Evolutionary conservation across 1,140 invertebrate species (phyloP).

Genomic region (Yoshiicerus persimilis): DNA sequence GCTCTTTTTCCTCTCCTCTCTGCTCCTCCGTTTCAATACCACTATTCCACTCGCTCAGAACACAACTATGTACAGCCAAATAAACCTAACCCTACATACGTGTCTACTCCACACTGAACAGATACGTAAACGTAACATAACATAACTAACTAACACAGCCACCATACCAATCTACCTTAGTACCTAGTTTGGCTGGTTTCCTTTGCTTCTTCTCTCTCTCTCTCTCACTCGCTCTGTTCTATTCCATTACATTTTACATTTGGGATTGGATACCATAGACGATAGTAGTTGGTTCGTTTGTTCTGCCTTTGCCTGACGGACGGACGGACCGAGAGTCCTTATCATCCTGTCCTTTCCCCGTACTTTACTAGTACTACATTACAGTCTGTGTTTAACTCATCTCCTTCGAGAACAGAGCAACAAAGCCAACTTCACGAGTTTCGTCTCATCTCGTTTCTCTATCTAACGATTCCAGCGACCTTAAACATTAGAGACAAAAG

Average conservation of each 20-base stretch:
- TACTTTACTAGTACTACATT: background rate
- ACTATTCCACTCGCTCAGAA: background rate
- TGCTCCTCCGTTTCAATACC: background rate
- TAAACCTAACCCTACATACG: background rate
- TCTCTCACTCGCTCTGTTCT: background rate
- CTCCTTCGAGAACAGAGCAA: background rate
- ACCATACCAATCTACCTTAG: background rate
- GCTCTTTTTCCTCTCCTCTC: slow-evolving; percentile 1
- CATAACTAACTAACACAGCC: no score
- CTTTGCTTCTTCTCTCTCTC: background rate
- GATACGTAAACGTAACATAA: no score
- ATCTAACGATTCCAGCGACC: slow-evolving; percentile 7
- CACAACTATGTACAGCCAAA: background rate
- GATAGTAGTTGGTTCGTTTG: background rate
- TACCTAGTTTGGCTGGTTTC: background rate
- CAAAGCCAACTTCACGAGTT: background rate
- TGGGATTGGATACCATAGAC: background rate
- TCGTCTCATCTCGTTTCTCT: background rate
- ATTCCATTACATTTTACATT: background rate
- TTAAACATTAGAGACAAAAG: slow-evolving; percentile 21
- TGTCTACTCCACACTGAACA: no score
- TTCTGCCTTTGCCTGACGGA: background rate
- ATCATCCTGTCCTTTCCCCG: background rate
- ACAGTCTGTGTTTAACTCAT: background rate
- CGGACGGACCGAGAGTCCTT: background rate